Evolutionary conservation across 2,113 vertebrate genomes (phyloP).

Genomic region (Callipepla californica): DNA sequence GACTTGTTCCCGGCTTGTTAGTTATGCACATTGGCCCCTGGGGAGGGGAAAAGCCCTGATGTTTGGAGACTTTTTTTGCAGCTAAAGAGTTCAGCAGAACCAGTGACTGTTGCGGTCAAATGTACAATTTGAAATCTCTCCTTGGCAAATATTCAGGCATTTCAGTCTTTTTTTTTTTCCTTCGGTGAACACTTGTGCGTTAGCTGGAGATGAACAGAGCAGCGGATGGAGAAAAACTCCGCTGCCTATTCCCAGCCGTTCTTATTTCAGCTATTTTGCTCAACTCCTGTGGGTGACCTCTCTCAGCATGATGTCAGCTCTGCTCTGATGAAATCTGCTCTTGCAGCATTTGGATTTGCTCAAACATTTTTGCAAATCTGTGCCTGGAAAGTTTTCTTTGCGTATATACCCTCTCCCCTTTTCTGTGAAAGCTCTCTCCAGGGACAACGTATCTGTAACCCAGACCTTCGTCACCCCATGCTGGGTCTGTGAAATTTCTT

Average conservation of each 20-base stretch:
- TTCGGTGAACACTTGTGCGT: constrained; percentile 6
- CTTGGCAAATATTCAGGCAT: constrained; percentile 47
- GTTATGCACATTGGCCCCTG: background rate
- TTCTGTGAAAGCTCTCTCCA: constrained; percentile 22
- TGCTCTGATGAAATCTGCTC: constrained; percentile 66
- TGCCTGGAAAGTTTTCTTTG: constrained; percentile 55
- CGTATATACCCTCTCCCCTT: background rate
- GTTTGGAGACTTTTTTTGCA: constrained; percentile 13
- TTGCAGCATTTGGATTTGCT: constrained; percentile 55
- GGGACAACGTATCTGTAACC: constrained; percentile 23
- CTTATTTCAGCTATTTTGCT: constrained; percentile 49
- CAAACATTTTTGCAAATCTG: constrained; percentile 52
- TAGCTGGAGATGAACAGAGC: constrained; percentile 33
- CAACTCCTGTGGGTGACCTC: constrained; percentile 66
- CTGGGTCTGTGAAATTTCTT: constrained; percentile 36
- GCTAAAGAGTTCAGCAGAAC: constrained; percentile 44
- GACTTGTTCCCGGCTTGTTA: background rate
- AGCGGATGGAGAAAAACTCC: background rate
- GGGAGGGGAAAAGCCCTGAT: constrained; percentile 17
- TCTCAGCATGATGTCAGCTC: constrained; percentile 48
- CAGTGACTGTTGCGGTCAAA: background rate
- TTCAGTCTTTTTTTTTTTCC: background rate
- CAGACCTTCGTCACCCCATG: constrained; percentile 8
- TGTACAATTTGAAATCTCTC: constrained; percentile 1
- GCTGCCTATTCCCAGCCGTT: background rate